Evolutionary conservation across 2,797 vertebrate species (phyloP).

Genomic region (Anomalospiza imberbis): DNA sequence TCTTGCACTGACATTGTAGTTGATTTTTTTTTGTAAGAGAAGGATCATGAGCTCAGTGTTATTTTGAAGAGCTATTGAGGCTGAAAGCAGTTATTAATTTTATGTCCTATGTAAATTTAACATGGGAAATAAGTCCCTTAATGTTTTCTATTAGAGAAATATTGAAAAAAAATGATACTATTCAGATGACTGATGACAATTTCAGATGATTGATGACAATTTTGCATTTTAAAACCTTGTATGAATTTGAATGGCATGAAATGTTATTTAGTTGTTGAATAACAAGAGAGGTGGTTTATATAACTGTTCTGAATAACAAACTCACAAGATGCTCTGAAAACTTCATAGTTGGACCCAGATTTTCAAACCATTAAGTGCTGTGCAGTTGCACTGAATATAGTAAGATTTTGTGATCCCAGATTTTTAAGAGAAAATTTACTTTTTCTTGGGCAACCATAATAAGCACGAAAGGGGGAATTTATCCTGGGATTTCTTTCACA

Average conservation of each 20-base stretch:
- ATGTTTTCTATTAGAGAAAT: constrained; percentile 2
- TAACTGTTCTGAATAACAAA: background rate
- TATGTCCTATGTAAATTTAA: constrained; percentile 2
- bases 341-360: background rate
- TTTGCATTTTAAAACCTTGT: constrained; percentile 15
- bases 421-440: background rate
- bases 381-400: background rate
- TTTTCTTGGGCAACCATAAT: background rate
- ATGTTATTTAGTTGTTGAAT: constrained; percentile 8
- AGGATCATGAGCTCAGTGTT: background rate
- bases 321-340: background rate
- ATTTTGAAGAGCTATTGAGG: constrained; percentile 11
- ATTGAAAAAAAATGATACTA: background rate
- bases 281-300: background rate
- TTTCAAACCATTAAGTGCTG: background rate
- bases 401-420: background rate
- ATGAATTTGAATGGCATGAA: background rate
- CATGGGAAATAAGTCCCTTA: background rate
- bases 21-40: background rate
- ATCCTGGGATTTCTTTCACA: background rate
- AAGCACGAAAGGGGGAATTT: background rate
- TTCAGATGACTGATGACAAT: background rate
- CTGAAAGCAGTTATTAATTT: constrained; percentile 20
- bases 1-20: background rate
- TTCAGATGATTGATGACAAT: constrained; percentile 19